Base-by-base conservation (phyloP, 2,888 invertebrate species). In the Phyto melanocephala region DNA sequence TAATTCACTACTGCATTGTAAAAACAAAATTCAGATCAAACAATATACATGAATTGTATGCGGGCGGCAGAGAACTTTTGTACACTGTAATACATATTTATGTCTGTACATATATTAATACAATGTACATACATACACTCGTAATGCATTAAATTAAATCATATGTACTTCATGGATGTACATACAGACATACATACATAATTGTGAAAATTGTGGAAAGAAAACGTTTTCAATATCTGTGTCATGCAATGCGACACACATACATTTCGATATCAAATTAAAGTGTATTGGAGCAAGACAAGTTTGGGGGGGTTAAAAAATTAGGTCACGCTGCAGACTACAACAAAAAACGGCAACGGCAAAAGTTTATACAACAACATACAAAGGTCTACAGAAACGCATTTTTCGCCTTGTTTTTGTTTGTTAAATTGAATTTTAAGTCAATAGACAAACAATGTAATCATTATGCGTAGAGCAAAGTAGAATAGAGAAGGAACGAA, bases 281-380 rank as follows among this genome's bases (percentile, higher is more conserved):
- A 80, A 65, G 40, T 75, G 82, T 84, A 85, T 75, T 85, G 72
- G 84, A 84, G 84, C 85, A 82, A 84, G 76, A 74, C 85, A 79
- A 80, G 80, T 72, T 83, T n/a, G n/a, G n/a, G 80, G 72, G 80
- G 84, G 82, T 77, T 82, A 68, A 78, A 78, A 81, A 85, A 84
- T 81, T 84, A 81, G 85, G 84, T 85, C 85, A 85, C 77, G 62
- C 79, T 71, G 47, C 28, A 45, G 50, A 67, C 2, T 24, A 54
- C 68, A 68, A 65, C 70, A 70, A 68, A 56, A 3, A 42, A 42
- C 33, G 33, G 37, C 28, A 60, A 33, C 56, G 60, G 13, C 60
- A 75, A 58, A 58, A 45, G 33, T 22, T 20, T 62, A 35, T 40
- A 63, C 35, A 50, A 42, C 20, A 56, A 45, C 10, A 22, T n/a